phyloP scores from a whole-genome alignment of 2,113 vertebrate species.

The Chloroceryle aenea region DNA sequence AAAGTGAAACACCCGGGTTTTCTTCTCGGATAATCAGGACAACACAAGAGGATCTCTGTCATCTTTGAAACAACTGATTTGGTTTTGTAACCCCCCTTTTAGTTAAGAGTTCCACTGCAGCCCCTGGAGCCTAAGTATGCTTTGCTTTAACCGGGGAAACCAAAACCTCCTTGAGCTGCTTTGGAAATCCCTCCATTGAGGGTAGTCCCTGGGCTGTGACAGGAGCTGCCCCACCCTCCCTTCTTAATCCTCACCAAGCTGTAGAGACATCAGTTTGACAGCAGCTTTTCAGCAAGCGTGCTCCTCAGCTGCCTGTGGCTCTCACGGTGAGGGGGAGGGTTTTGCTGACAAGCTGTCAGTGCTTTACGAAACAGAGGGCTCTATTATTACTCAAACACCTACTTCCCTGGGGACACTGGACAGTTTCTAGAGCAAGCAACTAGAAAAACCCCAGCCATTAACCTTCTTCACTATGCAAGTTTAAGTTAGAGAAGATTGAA shows the following conservation, averaged over 20 bases:
- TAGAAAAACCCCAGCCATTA: neutral
- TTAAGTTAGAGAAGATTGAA: neutral
- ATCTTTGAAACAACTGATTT: neutral
- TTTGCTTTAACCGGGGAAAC: accelerated
- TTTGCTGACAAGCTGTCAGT: neutral
- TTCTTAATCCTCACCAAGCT: neutral
- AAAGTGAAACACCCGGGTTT: neutral
- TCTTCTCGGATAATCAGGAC: neutral
- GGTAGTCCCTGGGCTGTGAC: no score
- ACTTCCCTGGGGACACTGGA: accelerated
- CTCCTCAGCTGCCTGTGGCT: neutral
- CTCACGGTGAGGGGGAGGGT: neutral
- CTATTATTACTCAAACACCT: neutral
- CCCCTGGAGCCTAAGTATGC: no score
- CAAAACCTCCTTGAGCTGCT: neutral
- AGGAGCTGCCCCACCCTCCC: neutral
- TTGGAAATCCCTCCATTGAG: no score
- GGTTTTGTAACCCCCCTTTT: neutral
- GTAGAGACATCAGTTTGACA: accelerated
- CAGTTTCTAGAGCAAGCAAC: neutral
- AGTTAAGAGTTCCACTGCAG: neutral
- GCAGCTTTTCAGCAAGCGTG: neutral
- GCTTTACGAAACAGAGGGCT: neutral
- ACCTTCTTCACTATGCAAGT: neutral
- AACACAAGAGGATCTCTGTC: neutral